A percentile compares a stretch with the other conserved stretches of the same genome.
These are phyloP conservation scores for Thunnus maccoyii DNA, from an alignment of 2,113 vertebrate species.

Conservation along the genomic window DNA sequence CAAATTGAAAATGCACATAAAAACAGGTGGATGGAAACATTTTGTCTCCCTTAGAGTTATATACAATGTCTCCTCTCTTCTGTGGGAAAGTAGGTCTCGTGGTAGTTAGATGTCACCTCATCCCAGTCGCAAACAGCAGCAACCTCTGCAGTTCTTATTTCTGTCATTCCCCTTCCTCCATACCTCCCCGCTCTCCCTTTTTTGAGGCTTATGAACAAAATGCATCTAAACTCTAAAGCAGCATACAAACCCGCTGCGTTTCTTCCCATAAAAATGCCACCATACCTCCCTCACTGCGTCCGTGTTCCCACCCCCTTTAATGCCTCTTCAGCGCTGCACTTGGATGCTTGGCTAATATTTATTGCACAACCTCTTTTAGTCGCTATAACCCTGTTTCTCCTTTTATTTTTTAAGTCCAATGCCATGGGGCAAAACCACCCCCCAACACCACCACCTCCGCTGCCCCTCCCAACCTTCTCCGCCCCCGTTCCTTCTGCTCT, in stretches of 20 bases:
- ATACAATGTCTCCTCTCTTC: neutral
- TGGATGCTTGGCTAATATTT: conserved; percentile 80
- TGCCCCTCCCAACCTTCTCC: conserved; percentile 49
- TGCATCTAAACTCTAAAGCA: conserved; percentile 54
- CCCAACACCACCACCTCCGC: conserved; percentile 20
- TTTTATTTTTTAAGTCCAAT: conserved; percentile 77
- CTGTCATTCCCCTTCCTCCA: conserved; percentile 21
- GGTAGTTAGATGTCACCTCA: conserved; percentile 35
- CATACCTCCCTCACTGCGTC: conserved; percentile 25
- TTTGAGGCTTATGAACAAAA: conserved; percentile 45
- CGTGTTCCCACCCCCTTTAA: conserved; percentile 33
- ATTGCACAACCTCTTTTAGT: conserved; percentile 70
- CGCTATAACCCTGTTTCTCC: conserved; percentile 26
- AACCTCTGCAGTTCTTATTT: conserved; percentile 47
- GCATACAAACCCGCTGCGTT: conserved; percentile 18
- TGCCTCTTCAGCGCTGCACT: conserved; percentile 65
- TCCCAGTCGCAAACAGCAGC: conserved; percentile 36
- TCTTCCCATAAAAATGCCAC: conserved; percentile 51
- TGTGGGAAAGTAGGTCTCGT: conserved; percentile 38
- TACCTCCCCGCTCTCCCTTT: conserved; percentile 10
- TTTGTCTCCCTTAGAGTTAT: neutral
- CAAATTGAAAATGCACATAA: too few species aligned
- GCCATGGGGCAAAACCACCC: conserved; percentile 68
- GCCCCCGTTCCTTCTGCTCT: conserved; percentile 58
- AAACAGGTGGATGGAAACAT: too few species aligned